These are phyloP conservation scores for Clarias gariepinus DNA, from an alignment of 2,113 vertebrate species.

Conservation along the genomic window DNA sequence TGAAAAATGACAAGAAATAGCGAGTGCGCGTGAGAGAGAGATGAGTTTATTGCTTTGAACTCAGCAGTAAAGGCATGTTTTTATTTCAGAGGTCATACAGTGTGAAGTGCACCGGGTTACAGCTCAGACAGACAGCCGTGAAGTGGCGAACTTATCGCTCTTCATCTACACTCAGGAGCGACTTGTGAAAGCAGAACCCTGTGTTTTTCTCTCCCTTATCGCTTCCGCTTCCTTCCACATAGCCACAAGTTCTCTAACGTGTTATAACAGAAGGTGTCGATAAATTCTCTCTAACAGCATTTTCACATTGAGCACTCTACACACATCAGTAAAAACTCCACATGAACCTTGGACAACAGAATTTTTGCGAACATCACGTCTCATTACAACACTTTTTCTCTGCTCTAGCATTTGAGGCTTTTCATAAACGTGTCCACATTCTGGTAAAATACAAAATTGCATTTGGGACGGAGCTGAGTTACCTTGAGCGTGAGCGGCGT, in stretches of 20 bases:
- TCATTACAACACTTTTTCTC: neutral
- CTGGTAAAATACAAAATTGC: neutral
- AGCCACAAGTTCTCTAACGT: neutral
- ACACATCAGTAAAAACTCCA: neutral
- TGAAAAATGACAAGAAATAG: neutral
- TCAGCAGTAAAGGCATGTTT: neutral
- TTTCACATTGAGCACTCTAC: neutral
- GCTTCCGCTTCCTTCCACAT: slow-evolving; percentile 18
- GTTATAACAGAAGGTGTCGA: neutral
- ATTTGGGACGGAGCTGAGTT: slow-evolving; percentile 41
- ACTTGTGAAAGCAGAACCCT: slow-evolving; percentile 21
- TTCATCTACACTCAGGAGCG: neutral
- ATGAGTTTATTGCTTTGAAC: neutral
- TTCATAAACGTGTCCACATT: neutral
- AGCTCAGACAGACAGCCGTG: neutral
- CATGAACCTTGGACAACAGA: neutral
- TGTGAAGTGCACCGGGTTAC: neutral
- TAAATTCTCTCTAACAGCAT: neutral
- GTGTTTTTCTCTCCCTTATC: slow-evolving; percentile 4
- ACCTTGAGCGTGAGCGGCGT: slow-evolving; percentile 95
- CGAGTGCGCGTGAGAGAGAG: neutral
- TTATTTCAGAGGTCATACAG: neutral
- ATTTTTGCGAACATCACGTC: neutral
- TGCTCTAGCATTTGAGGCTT: neutral
- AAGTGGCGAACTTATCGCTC: neutral